Evolutionary conservation across 1,140 invertebrate genomes (phyloP), one percentile per base, ranked within the genome.

Genomic region (Nephila pilipes): DNA sequence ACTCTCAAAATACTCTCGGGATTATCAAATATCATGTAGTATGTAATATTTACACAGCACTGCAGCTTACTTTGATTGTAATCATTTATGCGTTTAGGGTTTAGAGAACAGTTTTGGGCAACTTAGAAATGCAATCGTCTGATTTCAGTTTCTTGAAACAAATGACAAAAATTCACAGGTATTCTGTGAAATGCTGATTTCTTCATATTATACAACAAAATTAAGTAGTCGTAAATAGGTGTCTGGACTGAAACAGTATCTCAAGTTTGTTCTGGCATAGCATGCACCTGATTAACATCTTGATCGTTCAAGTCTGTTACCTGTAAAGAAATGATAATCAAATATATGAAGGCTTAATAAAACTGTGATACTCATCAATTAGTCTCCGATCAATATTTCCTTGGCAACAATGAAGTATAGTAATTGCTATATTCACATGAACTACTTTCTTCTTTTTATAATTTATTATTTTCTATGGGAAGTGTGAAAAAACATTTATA

Each of bases 21-120:
- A 65, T 65, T 65, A n/a, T 65, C 22, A 65, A 65, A 14, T n/a
- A 25, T 65, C 25, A 65, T 65, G 18, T 20, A 75, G 69, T 29
- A 36, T 75, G 25, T 20, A 14, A 36, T 75, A 75, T 75, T 36
- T 75, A 75, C 69, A 75, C 69, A 75, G 25, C 29, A 32, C 29
- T 75, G 29, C 16, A 36, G 18, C 32, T 75, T 75, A 75, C 69
- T 75, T 75, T 75, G 69, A 75, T 75, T 75, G 69, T 36, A 75
- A 75, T 75, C 29, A 75, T 75, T 75, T 32, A 32, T 75, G 69
- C 63, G 29, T 36, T 75, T 18, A 75, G 29, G 29, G 69, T 75
- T 75, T 36, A 20, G 4, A 36, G 20, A 32, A 75, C 29, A 75
- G 65, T 75, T 16, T 46, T 46, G 46, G 46, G 46, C 12, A 10